phyloP scores from a whole-genome alignment of 35 echinoderm and acorn worm genomes.

The Diadema setosum region DNA sequence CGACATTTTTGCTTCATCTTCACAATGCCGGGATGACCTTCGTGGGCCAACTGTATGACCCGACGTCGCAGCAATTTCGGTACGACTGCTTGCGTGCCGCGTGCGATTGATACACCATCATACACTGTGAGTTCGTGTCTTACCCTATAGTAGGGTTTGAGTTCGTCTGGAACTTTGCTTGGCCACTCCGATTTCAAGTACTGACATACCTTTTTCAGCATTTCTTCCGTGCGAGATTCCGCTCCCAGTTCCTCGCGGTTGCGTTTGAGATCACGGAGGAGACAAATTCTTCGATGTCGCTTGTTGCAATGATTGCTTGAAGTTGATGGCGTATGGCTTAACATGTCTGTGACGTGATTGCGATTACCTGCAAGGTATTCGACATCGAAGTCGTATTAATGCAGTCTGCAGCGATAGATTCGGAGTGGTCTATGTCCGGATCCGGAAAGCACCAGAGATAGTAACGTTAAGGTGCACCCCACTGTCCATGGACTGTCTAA shows the following conservation, averaged over 20 bases:
- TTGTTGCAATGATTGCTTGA: not conserved
- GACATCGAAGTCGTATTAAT: slow-evolving; percentile 45
- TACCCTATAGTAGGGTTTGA: not conserved
- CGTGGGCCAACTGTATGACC: not conserved
- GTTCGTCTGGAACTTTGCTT: not conserved
- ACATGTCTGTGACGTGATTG: slow-evolving; percentile 17
- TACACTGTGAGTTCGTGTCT: slow-evolving; percentile 11
- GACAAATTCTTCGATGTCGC: not conserved
- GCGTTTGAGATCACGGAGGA: not conserved
- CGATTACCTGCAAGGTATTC: slow-evolving; percentile 26
- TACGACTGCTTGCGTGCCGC: slow-evolving; percentile 19
- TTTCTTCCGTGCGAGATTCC: not conserved
- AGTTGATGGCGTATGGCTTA: not conserved
- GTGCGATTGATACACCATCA: not conserved
- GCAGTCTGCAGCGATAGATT: slow-evolving; percentile 23
- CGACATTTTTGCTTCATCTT: slow-evolving; percentile 10
- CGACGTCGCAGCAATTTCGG: not conserved
- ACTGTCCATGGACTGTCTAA: too few relatives aligned
- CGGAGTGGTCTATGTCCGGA: slow-evolving; percentile 46
- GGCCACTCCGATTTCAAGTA: not conserved
- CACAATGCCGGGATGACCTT: slow-evolving; percentile 3
- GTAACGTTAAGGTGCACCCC: too few relatives aligned
- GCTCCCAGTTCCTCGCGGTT: not conserved
- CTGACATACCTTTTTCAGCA: not conserved
- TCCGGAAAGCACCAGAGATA: not conserved